phyloP scores from a whole-genome alignment of 2,113 vertebrate genomes.

The Scophthalmus maximus region DNA sequence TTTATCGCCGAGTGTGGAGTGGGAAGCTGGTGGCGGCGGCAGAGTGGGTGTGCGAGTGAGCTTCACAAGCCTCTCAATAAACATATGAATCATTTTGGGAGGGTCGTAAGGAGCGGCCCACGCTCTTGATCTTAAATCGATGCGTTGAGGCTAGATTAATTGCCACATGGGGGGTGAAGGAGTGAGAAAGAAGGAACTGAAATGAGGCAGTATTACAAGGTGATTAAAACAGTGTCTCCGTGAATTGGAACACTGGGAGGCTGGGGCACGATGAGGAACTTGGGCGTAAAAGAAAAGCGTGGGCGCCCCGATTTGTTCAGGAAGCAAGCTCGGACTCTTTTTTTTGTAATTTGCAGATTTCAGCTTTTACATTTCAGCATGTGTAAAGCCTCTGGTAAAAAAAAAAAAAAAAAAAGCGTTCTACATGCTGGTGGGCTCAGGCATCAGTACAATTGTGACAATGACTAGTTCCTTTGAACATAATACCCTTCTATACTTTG shows the following conservation, averaged over 20 bases:
- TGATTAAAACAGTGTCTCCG: constrained; percentile 61
- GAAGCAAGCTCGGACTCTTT: constrained; percentile 18
- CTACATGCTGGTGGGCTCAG: constrained; percentile 3
- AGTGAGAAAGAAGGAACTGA: neutral
- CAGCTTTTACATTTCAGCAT: constrained; percentile 22
- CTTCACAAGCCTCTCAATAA: constrained; percentile 60
- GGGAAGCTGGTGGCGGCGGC: constrained; percentile 1
- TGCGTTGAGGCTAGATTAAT: constrained; percentile 54
- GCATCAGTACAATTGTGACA: constrained; percentile 28
- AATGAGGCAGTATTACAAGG: constrained; percentile 46
- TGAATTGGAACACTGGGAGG: constrained; percentile 45
- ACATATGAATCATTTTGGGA: constrained; percentile 61
- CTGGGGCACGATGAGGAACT: constrained; percentile 13
- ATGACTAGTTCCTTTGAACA: constrained; percentile 37
- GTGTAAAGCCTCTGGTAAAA: constrained; percentile 17
- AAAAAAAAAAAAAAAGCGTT: too few species aligned
- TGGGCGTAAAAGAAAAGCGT: constrained; percentile 16
- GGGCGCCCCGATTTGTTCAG: constrained; percentile 31
- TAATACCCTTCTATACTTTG: neutral
- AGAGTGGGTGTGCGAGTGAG: constrained; percentile 19
- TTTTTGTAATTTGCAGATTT: constrained; percentile 22
- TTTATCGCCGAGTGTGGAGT: constrained; percentile 47
- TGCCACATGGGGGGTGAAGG: constrained; percentile 12
- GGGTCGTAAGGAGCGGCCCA: constrained; percentile 20
- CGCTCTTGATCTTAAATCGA: constrained; percentile 51